Conservation (phyloP, 1,140 invertebrate species). For the Ceratitis capitata region DNA sequence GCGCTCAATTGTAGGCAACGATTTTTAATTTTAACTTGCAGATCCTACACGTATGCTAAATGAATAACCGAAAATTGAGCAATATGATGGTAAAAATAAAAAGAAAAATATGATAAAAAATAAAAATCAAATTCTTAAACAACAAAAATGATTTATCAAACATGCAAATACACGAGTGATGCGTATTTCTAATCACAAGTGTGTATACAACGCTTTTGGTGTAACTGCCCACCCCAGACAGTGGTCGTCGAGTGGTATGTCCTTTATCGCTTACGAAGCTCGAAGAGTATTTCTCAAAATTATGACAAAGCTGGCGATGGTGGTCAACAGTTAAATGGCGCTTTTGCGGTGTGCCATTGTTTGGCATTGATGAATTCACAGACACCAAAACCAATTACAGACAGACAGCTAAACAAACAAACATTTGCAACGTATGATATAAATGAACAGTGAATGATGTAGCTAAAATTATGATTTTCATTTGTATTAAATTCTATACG, state of each 20-base stretch:
- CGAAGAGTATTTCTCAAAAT: neutral
- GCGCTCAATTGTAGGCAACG: too few species aligned
- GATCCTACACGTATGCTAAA: too few species aligned
- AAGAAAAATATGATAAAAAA: too few species aligned
- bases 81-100: too few species aligned
- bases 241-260: neutral
- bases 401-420: neutral
- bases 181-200: neutral
- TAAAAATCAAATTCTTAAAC: too few species aligned
- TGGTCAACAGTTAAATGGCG: conserved; percentile 24
- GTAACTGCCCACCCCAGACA: neutral
- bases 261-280: neutral
- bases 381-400: conserved; percentile 4
- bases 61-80: too few species aligned
- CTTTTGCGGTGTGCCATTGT: conserved; percentile 25
- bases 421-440: neutral
- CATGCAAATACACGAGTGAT: neutral
- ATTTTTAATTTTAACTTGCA: too few species aligned
- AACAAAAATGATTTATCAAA: too few species aligned
- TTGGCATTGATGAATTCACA: conserved; percentile 32
- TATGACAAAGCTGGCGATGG: neutral
- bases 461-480: too few species aligned
- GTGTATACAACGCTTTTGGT: neutral
- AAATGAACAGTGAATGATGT: neutral
- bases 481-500: too few species aligned